Evolutionary conservation across 2,888 invertebrate species (phyloP), one percentile per base, ranked within the genome.

Genomic region (Diaphora mendica): DNA sequence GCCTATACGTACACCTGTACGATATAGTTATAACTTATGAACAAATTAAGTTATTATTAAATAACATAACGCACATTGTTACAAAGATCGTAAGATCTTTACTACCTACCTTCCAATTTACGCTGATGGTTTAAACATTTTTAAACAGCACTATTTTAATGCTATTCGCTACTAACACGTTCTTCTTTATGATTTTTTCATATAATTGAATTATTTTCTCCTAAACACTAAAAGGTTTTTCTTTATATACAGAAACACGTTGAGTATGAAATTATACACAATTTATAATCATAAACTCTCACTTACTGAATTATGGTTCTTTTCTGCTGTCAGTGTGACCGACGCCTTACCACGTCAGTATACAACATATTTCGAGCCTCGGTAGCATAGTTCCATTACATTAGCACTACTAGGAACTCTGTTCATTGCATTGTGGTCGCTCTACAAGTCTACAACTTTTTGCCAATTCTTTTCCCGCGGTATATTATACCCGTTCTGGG

Each of bases 331-430:
- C 82, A 81, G 81, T 79, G 35, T 73, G 75, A 72, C 72, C 74
- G 3, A 23, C 0, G 74, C 74, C 74, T 85, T 83, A 85, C 81
- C 84, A 85, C 86, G 88, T 84, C 79, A 79, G 72, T 23, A 70
- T 88, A 92, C 91, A 91, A 81, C 91, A 90, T 92, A 89, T 87
- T 92, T 91, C 82, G 85, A 89, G 83, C 87, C 89, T 90, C 82
- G 71, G 55, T 77, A 79, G 79, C 90, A 91, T 92, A 89, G 80
- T 85, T 90, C 81, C 87, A 85, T 86, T 78, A 87, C 82, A 88
- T 90, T 90, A 87, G 82, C 87, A 80, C 81, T 92, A 88, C 89
- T 88, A 81, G 85, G 91, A 91, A 90, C 88, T 81, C 82, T 79
- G 73, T 69, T 59, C 55, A 64, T 65, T 39, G 73, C 81, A 48